phyloP scores from a whole-genome alignment of 2,797 vertebrate genomes.

The Gymnodraco acuticeps region DNA sequence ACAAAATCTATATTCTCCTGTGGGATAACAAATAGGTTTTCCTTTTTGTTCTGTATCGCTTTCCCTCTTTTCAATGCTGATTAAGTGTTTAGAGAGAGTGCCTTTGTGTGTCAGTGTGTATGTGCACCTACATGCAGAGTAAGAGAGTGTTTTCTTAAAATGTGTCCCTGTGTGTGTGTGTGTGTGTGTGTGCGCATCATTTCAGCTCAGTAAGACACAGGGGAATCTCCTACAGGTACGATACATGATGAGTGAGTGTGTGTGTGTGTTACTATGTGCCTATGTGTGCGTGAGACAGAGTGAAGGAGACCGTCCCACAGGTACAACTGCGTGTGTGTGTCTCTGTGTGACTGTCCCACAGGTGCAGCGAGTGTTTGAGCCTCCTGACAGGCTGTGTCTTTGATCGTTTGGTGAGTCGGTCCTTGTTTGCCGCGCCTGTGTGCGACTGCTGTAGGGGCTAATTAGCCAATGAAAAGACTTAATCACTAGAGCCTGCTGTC shows the following conservation, averaged over 20 bases:
- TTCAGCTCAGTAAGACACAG: constrained; percentile 56
- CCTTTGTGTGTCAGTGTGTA: constrained; percentile 22
- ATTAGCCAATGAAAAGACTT: constrained; percentile 86
- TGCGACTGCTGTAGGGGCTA: constrained; percentile 86
- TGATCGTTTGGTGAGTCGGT: constrained; percentile 79
- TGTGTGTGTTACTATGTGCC: constrained; percentile 24
- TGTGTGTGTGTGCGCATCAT: not conserved
- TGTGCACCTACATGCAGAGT: constrained; percentile 36
- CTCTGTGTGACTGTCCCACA: constrained; percentile 76
- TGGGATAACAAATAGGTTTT: constrained; percentile 48
- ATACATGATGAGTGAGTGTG: constrained; percentile 37
- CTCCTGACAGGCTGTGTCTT: constrained; percentile 81
- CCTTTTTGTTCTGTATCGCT: constrained; percentile 37
- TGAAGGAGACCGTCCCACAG: constrained; percentile 66
- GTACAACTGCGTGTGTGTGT: constrained; percentile 52
- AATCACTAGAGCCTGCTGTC: constrained; percentile 83
- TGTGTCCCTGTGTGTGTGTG: constrained; percentile 20
- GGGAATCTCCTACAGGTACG: constrained; percentile 76
- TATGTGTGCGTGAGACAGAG: constrained; percentile 45
- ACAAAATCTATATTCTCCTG: constrained; percentile 41
- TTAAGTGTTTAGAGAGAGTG: constrained; percentile 71
- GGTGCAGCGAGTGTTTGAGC: constrained; percentile 77
- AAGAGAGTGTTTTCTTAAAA: constrained; percentile 43
- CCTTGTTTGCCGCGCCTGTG: constrained; percentile 84
- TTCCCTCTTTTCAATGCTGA: constrained; percentile 69